Percentiles rank a stretch among this genome's conserved stretches.
Conservation (phyloP, 2,113 vertebrate species). For the Eptatretus burgeri region DNA sequence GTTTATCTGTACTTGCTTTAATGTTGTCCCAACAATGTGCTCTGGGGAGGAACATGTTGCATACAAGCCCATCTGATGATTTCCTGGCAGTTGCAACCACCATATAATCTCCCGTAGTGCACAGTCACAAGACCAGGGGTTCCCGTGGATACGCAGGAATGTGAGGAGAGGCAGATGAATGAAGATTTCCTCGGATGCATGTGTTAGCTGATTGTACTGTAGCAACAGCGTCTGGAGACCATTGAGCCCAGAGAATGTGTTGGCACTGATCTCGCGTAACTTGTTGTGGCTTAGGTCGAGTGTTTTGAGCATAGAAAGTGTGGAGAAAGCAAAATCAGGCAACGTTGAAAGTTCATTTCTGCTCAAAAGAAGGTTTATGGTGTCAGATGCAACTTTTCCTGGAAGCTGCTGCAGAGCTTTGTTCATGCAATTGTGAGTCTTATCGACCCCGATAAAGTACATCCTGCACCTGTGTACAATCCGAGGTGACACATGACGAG, state of each 20-base stretch:
- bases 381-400: slow-evolving; percentile 44
- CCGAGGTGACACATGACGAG: background rate
- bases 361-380: slow-evolving; percentile 54
- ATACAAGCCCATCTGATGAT: slow-evolving; percentile 59
- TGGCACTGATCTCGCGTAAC: slow-evolving; percentile 39
- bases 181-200: slow-evolving; percentile 41
- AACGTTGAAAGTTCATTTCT: slow-evolving; percentile 49
- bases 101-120: slow-evolving; percentile 41
- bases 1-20: too few relatives aligned
- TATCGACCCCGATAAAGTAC: slow-evolving; percentile 43
- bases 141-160: slow-evolving; percentile 67
- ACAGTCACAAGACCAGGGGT: slow-evolving; percentile 66
- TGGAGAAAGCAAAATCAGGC: slow-evolving; percentile 47
- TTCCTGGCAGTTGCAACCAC: slow-evolving; percentile 57
- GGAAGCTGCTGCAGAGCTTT: slow-evolving; percentile 33
- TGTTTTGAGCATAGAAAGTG: slow-evolving; percentile 38
- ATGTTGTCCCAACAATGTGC: too few relatives aligned
- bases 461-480: slow-evolving; percentile 27
- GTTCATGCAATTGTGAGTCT: slow-evolving; percentile 70
- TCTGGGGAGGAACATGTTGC: slow-evolving; percentile 40
- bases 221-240: slow-evolving; percentile 58
- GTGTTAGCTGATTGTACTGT: slow-evolving; percentile 51
- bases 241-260: slow-evolving; percentile 46
- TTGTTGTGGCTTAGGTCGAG: slow-evolving; percentile 75
- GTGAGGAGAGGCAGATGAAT: slow-evolving; percentile 36